Percentiles rank a stretch among this genome's conserved stretches.
These are phyloP conservation scores for Corythoichthys intestinalis DNA, from an alignment of 2,113 vertebrate species.

Conservation along the genomic window DNA sequence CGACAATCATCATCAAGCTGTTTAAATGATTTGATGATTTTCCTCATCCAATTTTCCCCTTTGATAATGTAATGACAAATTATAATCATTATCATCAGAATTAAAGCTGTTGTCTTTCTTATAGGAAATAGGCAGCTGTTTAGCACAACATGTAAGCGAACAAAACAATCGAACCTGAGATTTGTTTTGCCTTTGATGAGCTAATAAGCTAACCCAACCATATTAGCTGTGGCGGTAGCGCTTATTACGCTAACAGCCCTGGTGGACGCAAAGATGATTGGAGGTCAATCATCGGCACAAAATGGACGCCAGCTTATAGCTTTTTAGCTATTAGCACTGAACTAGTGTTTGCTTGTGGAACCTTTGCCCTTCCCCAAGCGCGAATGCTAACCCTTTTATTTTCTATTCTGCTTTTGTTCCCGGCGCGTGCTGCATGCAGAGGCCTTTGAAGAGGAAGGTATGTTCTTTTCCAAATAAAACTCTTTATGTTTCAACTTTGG, in stretches of 20 bases:
- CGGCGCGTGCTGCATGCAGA: slow-evolving; percentile 76
- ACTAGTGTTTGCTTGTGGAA: background rate
- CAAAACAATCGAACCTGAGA: background rate
- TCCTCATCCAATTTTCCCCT: too few species aligned
- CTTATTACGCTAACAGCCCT: background rate
- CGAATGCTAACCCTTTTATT: slow-evolving; percentile 48
- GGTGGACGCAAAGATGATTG: background rate
- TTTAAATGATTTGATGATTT: too few species aligned
- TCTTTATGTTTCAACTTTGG: slow-evolving; percentile 36
- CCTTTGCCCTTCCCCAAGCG: background rate
- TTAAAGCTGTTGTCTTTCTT: background rate
- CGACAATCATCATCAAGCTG: too few species aligned
- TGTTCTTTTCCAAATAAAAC: slow-evolving; percentile 53
- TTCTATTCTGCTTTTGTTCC: slow-evolving; percentile 65
- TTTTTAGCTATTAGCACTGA: background rate
- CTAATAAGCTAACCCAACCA: background rate
- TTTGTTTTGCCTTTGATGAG: background rate
- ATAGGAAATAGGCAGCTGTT: background rate
- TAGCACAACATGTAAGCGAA: background rate
- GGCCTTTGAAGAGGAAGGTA: slow-evolving; percentile 72
- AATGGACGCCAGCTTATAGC: background rate
- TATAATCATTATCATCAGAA: background rate
- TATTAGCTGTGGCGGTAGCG: background rate
- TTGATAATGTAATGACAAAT: background rate
- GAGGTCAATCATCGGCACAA: background rate